Evolutionary conservation across 1,140 invertebrate species (phyloP).

Genomic region (Thaumatotibia leucotreta): DNA sequence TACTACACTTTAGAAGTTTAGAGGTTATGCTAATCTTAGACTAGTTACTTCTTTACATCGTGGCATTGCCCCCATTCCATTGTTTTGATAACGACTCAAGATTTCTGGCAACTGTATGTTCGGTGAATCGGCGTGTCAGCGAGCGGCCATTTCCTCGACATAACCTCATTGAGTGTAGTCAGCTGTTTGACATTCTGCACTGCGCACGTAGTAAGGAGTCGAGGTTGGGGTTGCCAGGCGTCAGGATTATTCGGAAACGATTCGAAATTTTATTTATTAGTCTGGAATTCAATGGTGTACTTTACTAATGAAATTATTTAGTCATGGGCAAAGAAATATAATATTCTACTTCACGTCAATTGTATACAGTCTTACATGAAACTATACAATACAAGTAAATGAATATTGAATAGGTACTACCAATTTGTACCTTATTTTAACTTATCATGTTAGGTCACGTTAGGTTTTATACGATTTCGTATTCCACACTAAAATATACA

Average conservation of each 20-base stretch:
- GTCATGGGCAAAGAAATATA: no score
- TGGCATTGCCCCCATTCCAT: not conserved
- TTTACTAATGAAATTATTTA: no score
- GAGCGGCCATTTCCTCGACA: conserved; percentile 1
- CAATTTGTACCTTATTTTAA: no score
- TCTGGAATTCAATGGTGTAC: no score
- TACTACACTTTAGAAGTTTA: not conserved
- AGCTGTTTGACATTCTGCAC: conserved; percentile 62
- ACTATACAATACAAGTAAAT: no score
- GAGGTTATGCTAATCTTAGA: not conserved
- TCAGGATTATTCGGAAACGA: not conserved
- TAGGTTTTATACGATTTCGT: no score
- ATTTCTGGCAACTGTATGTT: not conserved
- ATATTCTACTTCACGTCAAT: no score
- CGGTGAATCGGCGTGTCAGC: not conserved
- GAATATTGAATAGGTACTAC: no score
- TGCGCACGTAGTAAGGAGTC: conserved; percentile 25
- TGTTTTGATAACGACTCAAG: not conserved
- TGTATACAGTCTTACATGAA: no score
- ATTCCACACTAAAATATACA: no score
- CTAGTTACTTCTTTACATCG: not conserved
- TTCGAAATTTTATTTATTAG: no score
- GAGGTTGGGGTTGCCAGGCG: not conserved
- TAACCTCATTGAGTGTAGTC: conserved; percentile 38
- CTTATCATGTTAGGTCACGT: no score